Evolutionary conservation across 2,888 invertebrate species (phyloP).

Genomic region (Drosophila subquinaria): DNA sequence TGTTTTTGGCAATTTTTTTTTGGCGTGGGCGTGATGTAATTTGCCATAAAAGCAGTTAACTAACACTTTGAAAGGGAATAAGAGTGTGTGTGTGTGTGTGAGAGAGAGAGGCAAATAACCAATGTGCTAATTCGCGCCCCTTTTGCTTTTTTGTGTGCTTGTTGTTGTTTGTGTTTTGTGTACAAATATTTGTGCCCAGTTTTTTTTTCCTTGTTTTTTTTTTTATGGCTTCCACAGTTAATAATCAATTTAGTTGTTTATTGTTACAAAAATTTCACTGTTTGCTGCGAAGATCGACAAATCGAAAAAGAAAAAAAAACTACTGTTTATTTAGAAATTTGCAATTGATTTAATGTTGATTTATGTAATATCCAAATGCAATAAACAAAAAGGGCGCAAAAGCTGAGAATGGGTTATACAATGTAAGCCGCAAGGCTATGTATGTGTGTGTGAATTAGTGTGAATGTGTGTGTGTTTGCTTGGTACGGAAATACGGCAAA

Average conservation of each 20-base stretch:
- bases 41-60: constrained; percentile 77
- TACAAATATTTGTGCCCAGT: constrained; percentile 27
- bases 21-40: constrained; percentile 77
- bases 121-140: constrained; percentile 69
- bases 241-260: constrained; percentile 77
- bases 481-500: constrained; percentile 37
- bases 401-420: constrained; percentile 34
- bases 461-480: constrained; percentile 19
- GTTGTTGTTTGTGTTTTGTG: constrained; percentile 3
- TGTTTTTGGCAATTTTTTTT: constrained; percentile 39
- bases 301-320: constrained; percentile 6
- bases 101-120: constrained; percentile 20
- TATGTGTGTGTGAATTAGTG: constrained; percentile 6
- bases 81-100: background rate
- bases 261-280: constrained; percentile 60
- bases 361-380: constrained; percentile 52
- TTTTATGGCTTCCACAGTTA: constrained; percentile 49
- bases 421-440: constrained; percentile 21
- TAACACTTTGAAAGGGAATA: constrained; percentile 53
- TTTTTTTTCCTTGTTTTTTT: constrained; percentile 16
- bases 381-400: constrained; percentile 33
- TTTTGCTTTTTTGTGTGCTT: constrained; percentile 15
- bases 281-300: constrained; percentile 47
- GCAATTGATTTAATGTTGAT: constrained; percentile 41
- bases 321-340: constrained; percentile 55